These are phyloP conservation scores for Sericinus montela DNA, from an alignment of 2,888 invertebrate genomes.

Conservation along the genomic window DNA sequence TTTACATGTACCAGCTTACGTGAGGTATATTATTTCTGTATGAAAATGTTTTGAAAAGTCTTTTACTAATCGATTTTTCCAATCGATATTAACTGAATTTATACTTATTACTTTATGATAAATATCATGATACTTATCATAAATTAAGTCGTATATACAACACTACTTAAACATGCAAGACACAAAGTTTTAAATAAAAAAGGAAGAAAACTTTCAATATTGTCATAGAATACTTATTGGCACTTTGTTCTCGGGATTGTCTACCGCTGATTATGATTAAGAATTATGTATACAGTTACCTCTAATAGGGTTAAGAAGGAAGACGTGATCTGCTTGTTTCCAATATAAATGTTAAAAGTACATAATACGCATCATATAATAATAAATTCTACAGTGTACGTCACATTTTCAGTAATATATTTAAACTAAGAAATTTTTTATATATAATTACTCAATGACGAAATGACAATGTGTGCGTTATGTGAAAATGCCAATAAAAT, in stretches of 20 bases:
- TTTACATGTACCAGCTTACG: constrained; percentile 4
- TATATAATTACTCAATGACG: too few species aligned
- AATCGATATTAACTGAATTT: too few species aligned
- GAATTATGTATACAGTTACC: constrained; percentile 35
- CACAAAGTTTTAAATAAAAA: neutral
- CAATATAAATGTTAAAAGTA: constrained; percentile 37
- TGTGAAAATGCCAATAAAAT: too few species aligned
- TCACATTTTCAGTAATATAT: constrained; percentile 22
- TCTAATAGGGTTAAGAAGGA: constrained; percentile 54
- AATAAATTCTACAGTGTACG: constrained; percentile 16
- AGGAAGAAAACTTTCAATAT: constrained; percentile 3
- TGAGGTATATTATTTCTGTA: constrained; percentile 7
- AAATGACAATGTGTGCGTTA: neutral
- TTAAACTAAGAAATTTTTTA: too few species aligned
- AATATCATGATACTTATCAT: too few species aligned
- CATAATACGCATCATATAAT: neutral
- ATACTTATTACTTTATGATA: too few species aligned
- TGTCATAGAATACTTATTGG: constrained; percentile 21
- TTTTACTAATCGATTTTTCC: constrained; percentile 6
- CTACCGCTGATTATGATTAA: constrained; percentile 21
- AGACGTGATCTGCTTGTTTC: constrained; percentile 60
- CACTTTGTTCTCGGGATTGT: constrained; percentile 15
- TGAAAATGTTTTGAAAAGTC: constrained; percentile 10
- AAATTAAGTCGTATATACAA: constrained; percentile 2
- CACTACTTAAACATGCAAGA: neutral